Base-by-base conservation (phyloP, 1,140 invertebrate genomes). In the Caenorhabditis remanei region DNA sequence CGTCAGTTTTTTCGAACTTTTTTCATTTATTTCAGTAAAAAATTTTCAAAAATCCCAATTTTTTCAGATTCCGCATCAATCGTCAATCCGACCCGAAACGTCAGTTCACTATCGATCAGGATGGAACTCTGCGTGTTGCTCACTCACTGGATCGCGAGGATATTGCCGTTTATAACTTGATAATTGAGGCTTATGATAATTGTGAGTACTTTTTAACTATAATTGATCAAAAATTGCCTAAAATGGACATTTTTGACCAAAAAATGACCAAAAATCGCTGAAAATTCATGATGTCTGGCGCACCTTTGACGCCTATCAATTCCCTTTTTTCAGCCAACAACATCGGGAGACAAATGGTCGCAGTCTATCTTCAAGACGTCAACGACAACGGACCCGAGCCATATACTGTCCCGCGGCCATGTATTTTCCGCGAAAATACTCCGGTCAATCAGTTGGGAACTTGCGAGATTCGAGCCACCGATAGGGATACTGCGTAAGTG, bases 101-200 rank as follows among this genome's bases (percentile, higher is more conserved):
- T n/a, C 91, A 92, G 79, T 92, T 92, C 88, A 90, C 90, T 11
- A 92, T 92, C 48, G 91, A 93, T 85, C 92, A 93, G 84, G 90
- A 92, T 84, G 91, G 91, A n/a, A 90, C 88, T 8, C 88, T 92
- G 14, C 75, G 87, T 50, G 90, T 92, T 5, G 91, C 91, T 13
- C 87, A 92, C 16, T 32, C 48, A 0, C 85, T 92, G 14, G 91
- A 92, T 82, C 71, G 91, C 43, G 91, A 92, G 83, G 92, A 92
- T 67, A 93, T 92, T 40, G 75, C 89, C 63, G 67, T 75, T 6
- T 92, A 92, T 83, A 89, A 87, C 14, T 85, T 92, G 13, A 87
- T 89, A 58, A 93, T 92, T 63, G 91, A 92, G 83, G 91, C 91
- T 14, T 91, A 88, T 83, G 91, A 92, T 87, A 71, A 88, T 86